Conservation (phyloP, 2,113 vertebrate species). For the Oreochromis aureus region DNA sequence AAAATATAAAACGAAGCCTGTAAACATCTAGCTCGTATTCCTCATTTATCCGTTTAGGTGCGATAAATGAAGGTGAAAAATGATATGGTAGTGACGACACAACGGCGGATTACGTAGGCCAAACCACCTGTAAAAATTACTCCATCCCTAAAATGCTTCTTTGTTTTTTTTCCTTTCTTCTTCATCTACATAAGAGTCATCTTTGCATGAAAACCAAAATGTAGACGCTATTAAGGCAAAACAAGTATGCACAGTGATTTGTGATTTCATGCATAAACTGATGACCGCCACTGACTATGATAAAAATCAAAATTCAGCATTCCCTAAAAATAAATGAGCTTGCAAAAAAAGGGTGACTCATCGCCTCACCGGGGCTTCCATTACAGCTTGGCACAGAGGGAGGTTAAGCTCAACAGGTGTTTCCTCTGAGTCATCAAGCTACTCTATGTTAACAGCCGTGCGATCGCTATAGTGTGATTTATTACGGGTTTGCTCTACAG, state of each 20-base stretch:
- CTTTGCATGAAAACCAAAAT: constrained; percentile 44
- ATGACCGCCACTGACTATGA: constrained; percentile 25
- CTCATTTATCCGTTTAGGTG: not conserved
- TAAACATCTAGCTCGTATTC: constrained; percentile 33
- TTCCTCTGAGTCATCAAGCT: constrained; percentile 17
- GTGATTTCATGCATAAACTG: constrained; percentile 63
- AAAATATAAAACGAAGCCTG: constrained; percentile 32
- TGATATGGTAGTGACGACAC: not conserved
- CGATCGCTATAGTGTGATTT: not conserved
- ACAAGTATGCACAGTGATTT: constrained; percentile 70
- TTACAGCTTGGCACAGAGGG: not conserved
- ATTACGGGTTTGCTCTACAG: not conserved
- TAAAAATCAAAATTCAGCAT: constrained; percentile 21
- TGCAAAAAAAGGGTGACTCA: not conserved
- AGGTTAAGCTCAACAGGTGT: not conserved
- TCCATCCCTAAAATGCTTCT: not conserved
- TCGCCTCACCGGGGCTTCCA: not conserved
- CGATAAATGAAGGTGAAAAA: not conserved
- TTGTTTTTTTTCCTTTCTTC: not conserved
- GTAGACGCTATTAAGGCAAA: constrained; percentile 62
- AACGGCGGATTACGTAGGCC: not conserved
- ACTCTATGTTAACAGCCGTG: not conserved
- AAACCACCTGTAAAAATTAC: not conserved
- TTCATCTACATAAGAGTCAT: constrained; percentile 14
- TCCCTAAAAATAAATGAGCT: constrained; percentile 13